Percentiles rank a stretch among this genome's conserved stretches.
phyloP scores from a whole-genome alignment of 2,113 vertebrate genomes.

The Mus spicilegus region DNA sequence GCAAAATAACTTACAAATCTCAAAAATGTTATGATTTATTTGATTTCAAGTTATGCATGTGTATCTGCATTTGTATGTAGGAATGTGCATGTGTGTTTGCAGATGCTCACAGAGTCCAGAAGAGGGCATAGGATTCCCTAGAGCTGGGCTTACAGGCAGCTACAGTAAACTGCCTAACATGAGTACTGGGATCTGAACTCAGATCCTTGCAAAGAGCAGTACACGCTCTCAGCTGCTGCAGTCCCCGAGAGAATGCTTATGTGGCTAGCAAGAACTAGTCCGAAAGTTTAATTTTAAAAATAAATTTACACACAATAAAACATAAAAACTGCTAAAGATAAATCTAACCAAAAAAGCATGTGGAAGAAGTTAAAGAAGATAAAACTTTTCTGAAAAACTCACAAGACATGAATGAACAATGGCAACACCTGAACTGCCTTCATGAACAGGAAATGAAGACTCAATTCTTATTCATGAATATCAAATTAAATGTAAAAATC shows the following conservation, averaged over 20 bases:
- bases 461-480: background rate
- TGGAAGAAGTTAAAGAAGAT: background rate
- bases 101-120: background rate
- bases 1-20: background rate
- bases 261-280: background rate
- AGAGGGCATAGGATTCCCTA: background rate
- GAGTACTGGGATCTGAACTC: background rate
- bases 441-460: background rate
- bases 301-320: background rate
- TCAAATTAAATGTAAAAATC: background rate
- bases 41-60: background rate
- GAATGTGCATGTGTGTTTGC: background rate
- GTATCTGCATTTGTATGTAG: too few relatives aligned
- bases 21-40: background rate
- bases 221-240: background rate
- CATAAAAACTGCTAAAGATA: constrained; percentile 10
- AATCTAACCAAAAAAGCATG: background rate
- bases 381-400: background rate
- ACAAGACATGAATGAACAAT: background rate
- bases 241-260: background rate
- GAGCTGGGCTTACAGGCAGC: too few relatives aligned
- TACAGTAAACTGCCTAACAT: background rate
- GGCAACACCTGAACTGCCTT: background rate
- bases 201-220: background rate
- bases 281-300: background rate